These are phyloP conservation scores for Chiroxiphia lanceolata DNA, from an alignment of 2,797 vertebrate species.

Conservation along the genomic window DNA sequence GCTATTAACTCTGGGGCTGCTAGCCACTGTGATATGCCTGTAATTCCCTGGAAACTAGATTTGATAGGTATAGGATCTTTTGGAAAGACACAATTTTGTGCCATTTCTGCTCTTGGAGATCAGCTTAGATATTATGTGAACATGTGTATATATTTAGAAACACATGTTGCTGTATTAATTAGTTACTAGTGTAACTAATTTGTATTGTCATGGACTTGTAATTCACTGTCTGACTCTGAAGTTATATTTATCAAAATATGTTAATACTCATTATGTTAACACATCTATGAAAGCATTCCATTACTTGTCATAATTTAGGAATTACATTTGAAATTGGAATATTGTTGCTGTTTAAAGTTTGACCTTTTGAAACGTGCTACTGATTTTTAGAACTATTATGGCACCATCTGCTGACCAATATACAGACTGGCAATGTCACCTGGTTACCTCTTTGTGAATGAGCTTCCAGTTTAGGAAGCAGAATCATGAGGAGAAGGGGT, in stretches of 20 bases:
- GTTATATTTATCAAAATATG: neutral
- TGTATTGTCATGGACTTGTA: neutral
- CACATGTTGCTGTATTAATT: neutral
- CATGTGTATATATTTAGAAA: neutral
- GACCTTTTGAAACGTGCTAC: neutral
- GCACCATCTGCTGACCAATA: conserved; percentile 52
- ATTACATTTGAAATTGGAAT: neutral
- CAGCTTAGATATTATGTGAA: neutral
- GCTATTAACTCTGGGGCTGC: neutral
- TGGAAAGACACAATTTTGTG: neutral
- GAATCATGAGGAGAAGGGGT: neutral
- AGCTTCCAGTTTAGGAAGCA: neutral
- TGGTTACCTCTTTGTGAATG: neutral
- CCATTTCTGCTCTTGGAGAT: neutral
- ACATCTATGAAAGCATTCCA: neutral
- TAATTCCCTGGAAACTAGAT: neutral
- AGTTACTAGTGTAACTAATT: neutral
- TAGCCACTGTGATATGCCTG: accelerated
- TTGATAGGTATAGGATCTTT: neutral
- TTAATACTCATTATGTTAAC: neutral
- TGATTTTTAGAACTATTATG: neutral
- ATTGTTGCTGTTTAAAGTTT: neutral
- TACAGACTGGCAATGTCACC: neutral
- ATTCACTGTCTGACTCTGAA: neutral
- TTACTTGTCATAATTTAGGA: neutral